Evolutionary conservation across 2,113 vertebrate genomes (phyloP), one percentile per base, ranked within the genome.

Genomic region (Prionailurus bengalensis): DNA sequence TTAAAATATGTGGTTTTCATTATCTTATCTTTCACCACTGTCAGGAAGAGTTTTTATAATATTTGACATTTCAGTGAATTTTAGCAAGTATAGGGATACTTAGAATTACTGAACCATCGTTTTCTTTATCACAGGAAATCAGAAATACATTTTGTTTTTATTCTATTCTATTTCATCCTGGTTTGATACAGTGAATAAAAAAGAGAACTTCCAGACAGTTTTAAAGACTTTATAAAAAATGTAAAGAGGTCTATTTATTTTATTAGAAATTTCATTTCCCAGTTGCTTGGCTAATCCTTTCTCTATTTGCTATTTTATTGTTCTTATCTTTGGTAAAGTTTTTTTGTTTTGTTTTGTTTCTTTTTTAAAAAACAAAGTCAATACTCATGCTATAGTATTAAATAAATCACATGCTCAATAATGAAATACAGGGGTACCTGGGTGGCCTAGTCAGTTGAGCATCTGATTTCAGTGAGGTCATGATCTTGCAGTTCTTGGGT

Each of bases 1-100:
- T 97, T 96, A 89, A 23, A 94, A 48, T 82, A 84, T 93, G 96
- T 96, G 0, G 68, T 88, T 97, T 94, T 91, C 8, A 33, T 95
- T 92, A 86, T 93, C 39, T 58, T 90, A 53, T 89, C 39, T 95
- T 96, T 90, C 15, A 89, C 82, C 15, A 96, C 9, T 45, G 80
- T 27, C 29, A 91, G 82, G 31, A 96, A 86, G 19, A 0, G 15
- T 80, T 94, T 97, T 82, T 92, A 10, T 63, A 90, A 79, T 76
- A 55, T 85, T 98, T 93, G 89, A 93, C 12, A 65, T 1, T 39
- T 1, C 39, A 80, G 10, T 21, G 17, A 21, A 74, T 74, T 91
- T 93, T 88, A 70, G 85, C 92, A 91, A 95, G 23, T 89, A 73
- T 73, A 53, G 45, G 53, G 5, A 53, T 94, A 87, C 92, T 93